Conservation (phyloP, 2,888 invertebrate genomes). For the Tenthredo mesomela region DNA sequence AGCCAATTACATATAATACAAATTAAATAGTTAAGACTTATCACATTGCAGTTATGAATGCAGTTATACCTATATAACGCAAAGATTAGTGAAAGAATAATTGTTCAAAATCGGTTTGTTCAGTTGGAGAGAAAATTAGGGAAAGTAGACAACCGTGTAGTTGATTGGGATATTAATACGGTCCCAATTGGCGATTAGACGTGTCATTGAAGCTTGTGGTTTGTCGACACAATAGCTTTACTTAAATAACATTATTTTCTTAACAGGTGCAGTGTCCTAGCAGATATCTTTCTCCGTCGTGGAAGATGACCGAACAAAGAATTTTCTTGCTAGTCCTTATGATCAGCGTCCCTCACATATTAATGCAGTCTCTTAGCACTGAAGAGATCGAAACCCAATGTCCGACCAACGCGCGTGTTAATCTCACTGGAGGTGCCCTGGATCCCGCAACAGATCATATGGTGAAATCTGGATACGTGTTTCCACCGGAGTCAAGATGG, state of each 20-base stretch:
- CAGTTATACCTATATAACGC: too few species aligned
- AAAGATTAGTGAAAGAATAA: background rate
- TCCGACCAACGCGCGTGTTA: background rate
- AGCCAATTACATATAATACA: too few species aligned
- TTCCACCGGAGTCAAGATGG: background rate
- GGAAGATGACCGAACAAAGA: background rate
- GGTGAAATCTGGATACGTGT: constrained; percentile 11
- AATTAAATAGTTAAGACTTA: too few species aligned
- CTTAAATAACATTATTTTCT: background rate
- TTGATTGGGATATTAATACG: too few species aligned
- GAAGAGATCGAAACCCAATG: background rate
- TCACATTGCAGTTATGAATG: too few species aligned
- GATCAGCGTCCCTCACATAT: background rate
- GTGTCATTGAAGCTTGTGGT: background rate
- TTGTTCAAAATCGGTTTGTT: background rate
- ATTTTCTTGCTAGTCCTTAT: background rate
- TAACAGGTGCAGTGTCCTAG: background rate
- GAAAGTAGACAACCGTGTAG: background rate
- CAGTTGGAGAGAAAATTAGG: background rate
- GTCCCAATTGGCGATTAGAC: too few species aligned
- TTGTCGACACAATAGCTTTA: background rate
- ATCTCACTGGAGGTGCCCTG: background rate
- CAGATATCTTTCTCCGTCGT: background rate
- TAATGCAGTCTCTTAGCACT: background rate
- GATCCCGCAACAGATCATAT: background rate